These are phyloP conservation scores for Lophius americanus DNA, from an alignment of 2,797 vertebrate species.

Conservation along the genomic window DNA sequence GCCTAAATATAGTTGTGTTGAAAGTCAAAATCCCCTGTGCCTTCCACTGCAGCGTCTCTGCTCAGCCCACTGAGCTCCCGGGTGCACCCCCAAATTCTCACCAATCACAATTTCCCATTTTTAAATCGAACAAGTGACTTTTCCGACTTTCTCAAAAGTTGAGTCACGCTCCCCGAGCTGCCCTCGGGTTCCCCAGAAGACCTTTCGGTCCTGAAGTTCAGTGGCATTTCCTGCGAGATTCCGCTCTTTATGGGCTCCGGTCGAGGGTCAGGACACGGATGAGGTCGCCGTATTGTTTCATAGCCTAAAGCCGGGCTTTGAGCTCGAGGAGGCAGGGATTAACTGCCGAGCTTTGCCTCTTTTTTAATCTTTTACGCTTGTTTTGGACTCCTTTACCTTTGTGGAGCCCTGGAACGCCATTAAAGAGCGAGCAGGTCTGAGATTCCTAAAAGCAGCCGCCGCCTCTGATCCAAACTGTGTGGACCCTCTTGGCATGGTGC, in stretches of 20 bases:
- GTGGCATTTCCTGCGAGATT: slow-evolving; percentile 36
- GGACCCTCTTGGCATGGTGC: slow-evolving; percentile 54
- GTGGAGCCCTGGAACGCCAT: slow-evolving; percentile 74
- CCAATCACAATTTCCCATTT: no score
- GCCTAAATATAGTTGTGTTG: no score
- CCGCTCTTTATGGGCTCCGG: slow-evolving; percentile 39
- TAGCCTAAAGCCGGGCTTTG: slow-evolving; percentile 65
- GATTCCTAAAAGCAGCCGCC: slow-evolving; percentile 46
- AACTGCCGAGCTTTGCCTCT: slow-evolving; percentile 51
- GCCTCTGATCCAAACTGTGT: slow-evolving; percentile 18
- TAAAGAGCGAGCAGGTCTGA: slow-evolving; percentile 57
- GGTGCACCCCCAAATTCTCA: no score
- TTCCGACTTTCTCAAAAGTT: slow-evolving; percentile 20
- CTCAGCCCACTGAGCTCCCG: no score
- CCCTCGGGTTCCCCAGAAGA: slow-evolving; percentile 45
- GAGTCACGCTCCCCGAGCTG: slow-evolving; percentile 43
- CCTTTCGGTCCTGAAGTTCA: slow-evolving; percentile 34
- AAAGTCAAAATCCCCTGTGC: no score
- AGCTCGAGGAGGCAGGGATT: slow-evolving; percentile 68
- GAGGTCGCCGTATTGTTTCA: slow-evolving; percentile 36
- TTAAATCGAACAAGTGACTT: no score
- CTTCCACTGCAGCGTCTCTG: no score
- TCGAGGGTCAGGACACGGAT: slow-evolving; percentile 37
- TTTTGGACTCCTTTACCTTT: slow-evolving; percentile 71
- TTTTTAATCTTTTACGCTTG: slow-evolving; percentile 70